Evolutionary conservation across 2,113 vertebrate species (phyloP), one percentile per base, ranked within the genome.

Genomic region (Platanista minor): DNA sequence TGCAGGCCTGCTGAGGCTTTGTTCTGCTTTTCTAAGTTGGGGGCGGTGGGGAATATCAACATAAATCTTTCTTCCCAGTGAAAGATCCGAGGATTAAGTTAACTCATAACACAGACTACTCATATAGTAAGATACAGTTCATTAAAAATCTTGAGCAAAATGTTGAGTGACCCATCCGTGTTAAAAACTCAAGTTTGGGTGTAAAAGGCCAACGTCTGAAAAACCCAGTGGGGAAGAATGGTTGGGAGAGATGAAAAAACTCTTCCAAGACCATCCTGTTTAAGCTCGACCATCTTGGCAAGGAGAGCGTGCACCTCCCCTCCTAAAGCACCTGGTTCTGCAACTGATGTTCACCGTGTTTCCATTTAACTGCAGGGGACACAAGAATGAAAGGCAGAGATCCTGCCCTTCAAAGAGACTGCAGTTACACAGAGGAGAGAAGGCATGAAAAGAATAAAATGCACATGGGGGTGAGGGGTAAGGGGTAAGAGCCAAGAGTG

Each of bases 41-140:
- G 15, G 23, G 21, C 29, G 41, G 21, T 17, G 41, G 17, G 0
- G 23, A 77, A 77, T 52, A 83, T 21, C 91, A 75, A 88, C 72
- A 97, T 91, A 93, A 96, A 97, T 98, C 96, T 97, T 91, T 72
- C 93, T 41, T 97, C 69, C 77, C 36, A 59, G 36, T 80, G 89
- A 97, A 94, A 97, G 39, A 61, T 49, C 61, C 31, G 18, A 94
- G 72, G 62, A 89, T 89, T 86, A 94, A 62, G 41, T 72, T 80
- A 92, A 93, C 82, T 94, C 96, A 94, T 94, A 97, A 91, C 0
- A 2, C 91, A 93, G 82, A 74, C 41, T 91, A 87, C 64, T 95
- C 93, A 89, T 90, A 83, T 52, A 86, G 91, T 86, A 97, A 91
- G 61, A 95, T 33, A 88, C 9, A 95, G 87, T 89, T 93, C 67